Evolutionary conservation across 2,797 vertebrate genomes (phyloP).

Genomic region (Acridotheres tristis): DNA sequence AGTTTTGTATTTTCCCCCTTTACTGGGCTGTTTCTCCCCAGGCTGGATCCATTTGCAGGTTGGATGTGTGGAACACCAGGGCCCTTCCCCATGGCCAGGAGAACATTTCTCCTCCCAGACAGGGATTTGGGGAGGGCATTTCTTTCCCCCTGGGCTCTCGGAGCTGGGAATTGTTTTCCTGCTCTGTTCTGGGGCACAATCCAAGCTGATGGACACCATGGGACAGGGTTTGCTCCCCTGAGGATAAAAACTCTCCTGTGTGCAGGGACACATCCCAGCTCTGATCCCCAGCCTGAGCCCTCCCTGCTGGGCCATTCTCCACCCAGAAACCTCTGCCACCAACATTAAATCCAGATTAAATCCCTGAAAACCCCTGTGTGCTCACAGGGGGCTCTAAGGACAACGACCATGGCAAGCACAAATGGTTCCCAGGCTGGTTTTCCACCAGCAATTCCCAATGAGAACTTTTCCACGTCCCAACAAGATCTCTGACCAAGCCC

Average conservation of each 20-base stretch:
- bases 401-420: no score
- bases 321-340: background rate
- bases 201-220: background rate
- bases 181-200: background rate
- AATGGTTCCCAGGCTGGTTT: no score
- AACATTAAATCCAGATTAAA: background rate
- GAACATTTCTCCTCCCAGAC: background rate
- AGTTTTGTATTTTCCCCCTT: rapidly evolving
- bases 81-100: rapidly evolving
- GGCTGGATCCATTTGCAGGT: background rate
- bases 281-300: no score
- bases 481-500: no score
- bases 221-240: background rate
- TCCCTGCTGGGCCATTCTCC: no score
- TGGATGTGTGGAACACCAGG: background rate
- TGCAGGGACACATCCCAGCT: no score
- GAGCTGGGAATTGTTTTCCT: background rate
- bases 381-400: no score
- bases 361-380: no score
- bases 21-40: background rate
- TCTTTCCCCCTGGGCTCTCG: background rate
- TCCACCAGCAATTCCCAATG: no score
- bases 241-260: background rate
- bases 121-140: background rate
- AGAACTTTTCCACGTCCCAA: no score